These are phyloP conservation scores for Gymnothorax javanicus DNA, from an alignment of 2,797 vertebrate species.

Conservation along the genomic window DNA sequence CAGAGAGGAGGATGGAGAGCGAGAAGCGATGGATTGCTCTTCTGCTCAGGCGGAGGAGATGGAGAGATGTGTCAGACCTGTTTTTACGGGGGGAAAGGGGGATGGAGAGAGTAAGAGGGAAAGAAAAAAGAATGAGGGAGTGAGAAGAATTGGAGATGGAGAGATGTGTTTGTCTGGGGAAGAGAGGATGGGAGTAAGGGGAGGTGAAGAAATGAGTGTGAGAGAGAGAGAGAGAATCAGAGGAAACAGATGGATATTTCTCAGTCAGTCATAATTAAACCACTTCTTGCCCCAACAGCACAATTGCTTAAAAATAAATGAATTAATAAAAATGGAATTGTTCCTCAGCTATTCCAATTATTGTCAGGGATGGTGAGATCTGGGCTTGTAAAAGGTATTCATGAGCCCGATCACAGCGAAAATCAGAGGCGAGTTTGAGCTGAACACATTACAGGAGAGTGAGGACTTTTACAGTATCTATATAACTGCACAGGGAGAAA, in stretches of 20 bases:
- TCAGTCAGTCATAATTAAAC: not conserved
- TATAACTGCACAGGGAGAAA: constrained; percentile 19
- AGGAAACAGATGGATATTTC: not conserved
- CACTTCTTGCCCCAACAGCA: not conserved
- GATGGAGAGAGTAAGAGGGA: not conserved
- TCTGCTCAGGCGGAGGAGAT: not conserved
- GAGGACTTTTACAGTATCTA: constrained; percentile 59
- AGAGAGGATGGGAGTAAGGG: not conserved
- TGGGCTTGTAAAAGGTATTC: not conserved
- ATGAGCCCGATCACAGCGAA: not conserved
- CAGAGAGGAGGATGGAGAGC: not conserved
- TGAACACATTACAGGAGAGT: constrained; percentile 26
- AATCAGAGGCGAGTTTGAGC: not conserved
- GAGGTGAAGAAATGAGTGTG: not conserved
- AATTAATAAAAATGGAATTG: not conserved
- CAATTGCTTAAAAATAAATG: not conserved
- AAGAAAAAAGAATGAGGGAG: not conserved
- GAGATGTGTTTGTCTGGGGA: not conserved
- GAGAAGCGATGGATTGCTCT: not conserved
- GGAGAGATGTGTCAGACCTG: not conserved
- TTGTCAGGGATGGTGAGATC: not conserved
- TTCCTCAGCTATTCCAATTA: not conserved
- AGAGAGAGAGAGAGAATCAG: not conserved
- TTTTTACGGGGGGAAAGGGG: not conserved
- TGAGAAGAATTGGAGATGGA: not conserved